Percentiles rank a stretch among this genome's conserved stretches.
These are phyloP conservation scores for Athalia circularis DNA, from an alignment of 2,888 invertebrate species.

Conservation along the genomic window DNA sequence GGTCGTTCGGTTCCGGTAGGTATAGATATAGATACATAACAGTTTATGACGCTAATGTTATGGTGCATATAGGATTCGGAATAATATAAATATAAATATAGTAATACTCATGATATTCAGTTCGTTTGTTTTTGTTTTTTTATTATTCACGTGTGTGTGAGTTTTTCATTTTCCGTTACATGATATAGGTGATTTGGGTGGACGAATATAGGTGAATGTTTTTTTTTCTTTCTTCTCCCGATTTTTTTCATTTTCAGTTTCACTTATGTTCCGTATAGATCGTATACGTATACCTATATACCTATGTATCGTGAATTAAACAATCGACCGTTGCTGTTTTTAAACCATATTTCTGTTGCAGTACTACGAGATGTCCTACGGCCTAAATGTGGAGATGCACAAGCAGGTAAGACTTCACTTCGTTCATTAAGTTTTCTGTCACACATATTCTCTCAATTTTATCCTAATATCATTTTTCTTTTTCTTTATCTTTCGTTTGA, in stretches of 20 bases:
- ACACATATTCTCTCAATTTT: too few species aligned
- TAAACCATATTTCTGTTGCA: constrained; percentile 76
- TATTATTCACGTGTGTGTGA: too few species aligned
- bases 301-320: not conserved
- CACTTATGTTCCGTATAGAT: constrained; percentile 16
- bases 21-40: not conserved
- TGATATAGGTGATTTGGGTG: too few species aligned
- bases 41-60: not conserved
- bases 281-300: too few species aligned
- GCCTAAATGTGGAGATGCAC: constrained; percentile 96
- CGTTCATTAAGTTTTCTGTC: too few species aligned
- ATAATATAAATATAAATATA: too few species aligned
- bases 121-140: too few species aligned
- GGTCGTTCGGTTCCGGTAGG: not conserved
- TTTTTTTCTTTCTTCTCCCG: too few species aligned
- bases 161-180: too few species aligned
- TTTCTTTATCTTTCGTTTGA: not conserved
- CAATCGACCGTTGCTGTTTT: not conserved
- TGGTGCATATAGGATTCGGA: too few species aligned
- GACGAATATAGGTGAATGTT: too few species aligned
- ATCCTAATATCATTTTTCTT: not conserved
- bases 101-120: too few species aligned
- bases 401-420: constrained; percentile 83
- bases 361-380: constrained; percentile 98
- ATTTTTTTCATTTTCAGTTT: not conserved